Evolutionary conservation across 2,888 invertebrate species (phyloP), one percentile per base, ranked within the genome.

Genomic region (Phengaris alcon): DNA sequence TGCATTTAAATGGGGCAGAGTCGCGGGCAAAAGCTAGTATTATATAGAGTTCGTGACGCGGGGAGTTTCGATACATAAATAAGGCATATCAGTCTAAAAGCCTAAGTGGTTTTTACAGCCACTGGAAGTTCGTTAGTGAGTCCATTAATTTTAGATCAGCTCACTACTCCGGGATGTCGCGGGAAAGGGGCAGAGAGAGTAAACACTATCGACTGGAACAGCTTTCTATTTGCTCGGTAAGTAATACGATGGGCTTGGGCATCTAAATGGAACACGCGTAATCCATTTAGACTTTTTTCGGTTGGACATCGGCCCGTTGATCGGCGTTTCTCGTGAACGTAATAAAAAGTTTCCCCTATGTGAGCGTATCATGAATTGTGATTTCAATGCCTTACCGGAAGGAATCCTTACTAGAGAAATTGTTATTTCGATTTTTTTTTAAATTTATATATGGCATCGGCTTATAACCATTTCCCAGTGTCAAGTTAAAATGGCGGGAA

Each of bases 181-280:
- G 75, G 70, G 77, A 78, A 78, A 77, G 78, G 73, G 78, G 44
- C 35, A 73, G 73, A 7, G 51, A 74, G 77, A 78, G 76, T 51
- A 79, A 79, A 78, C 74, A 78, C 78, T 77, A 77, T 78, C 78
- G 78, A 78, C 78, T 79, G 78, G 77, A 77, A 77, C 76, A 59
- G 73, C 75, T 75, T 74, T 76, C 76, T 79, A 78, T 79, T 79
- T 79, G 78, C 78, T 79, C 75, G 75, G 72, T 72, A 72, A 72
- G 78, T 77, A 77, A 78, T 79, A 77, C 79, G 78, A 77, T 78
- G 69, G 79, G 77, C 77, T 77, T 74, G 73, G 76, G 75, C 73
- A 68, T 76, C 72, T 73, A 75, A 68, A 72, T 72, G 72, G 72
- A 72, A 72, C 72, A 72, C 54, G 54, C 72, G 72, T 72, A 72